A percentile compares a stretch with the other conserved stretches of the same genome.
Evolutionary conservation across 1,140 invertebrate genomes (phyloP).

Genomic region (Teleopsis dalmanni): DNA sequence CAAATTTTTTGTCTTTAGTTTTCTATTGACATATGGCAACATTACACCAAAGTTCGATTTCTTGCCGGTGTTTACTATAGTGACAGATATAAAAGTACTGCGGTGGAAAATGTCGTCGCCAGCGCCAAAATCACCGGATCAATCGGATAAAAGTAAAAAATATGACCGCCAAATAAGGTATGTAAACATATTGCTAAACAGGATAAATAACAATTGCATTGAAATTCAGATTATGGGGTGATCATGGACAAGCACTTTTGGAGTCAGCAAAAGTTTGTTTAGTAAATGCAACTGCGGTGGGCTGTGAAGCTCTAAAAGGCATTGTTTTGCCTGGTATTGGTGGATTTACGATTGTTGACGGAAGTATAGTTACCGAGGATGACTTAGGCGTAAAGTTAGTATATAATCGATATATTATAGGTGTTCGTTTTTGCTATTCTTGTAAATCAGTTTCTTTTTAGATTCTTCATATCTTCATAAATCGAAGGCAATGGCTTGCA

Average conservation of each 20-base stretch:
- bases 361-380: constrained; percentile 73
- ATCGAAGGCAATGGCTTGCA: constrained; percentile 75
- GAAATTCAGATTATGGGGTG: constrained; percentile 78
- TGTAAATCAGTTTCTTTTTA: constrained; percentile 71
- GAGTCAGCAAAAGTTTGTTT: constrained; percentile 87
- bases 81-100: no score
- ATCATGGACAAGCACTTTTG: constrained; percentile 85
- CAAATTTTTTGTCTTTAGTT: no score
- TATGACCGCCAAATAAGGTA: constrained; percentile 45
- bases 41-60: no score
- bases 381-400: constrained; percentile 84
- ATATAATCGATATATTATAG: not conserved
- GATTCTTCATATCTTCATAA: constrained; percentile 70
- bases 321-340: constrained; percentile 91
- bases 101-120: constrained; percentile 41
- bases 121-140: constrained; percentile 39
- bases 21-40: no score
- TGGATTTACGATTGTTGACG: constrained; percentile 94
- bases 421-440: not conserved
- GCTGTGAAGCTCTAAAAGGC: constrained; percentile 92
- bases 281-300: constrained; percentile 88
- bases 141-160: constrained; percentile 49
- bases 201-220: not conserved
- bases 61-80: no score
- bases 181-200: not conserved